Percentiles rank a stretch among this genome's conserved stretches.
These are phyloP conservation scores for Phoxinus dragarum DNA, from an alignment of 2,797 vertebrate genomes.

Conservation along the genomic window DNA sequence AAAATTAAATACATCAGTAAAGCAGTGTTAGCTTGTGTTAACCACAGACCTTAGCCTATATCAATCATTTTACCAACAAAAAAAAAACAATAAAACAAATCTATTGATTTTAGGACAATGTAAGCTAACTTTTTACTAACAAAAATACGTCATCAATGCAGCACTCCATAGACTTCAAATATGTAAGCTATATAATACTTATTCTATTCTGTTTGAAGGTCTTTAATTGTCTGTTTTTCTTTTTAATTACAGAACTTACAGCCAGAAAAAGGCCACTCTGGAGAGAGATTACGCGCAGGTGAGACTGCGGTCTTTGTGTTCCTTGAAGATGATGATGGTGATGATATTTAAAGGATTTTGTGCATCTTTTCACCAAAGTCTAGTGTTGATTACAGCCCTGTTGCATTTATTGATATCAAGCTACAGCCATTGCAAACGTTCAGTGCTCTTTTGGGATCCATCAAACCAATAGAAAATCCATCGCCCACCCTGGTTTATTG, in stretches of 20 bases:
- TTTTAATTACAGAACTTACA: conserved; percentile 86
- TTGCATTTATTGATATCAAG: background rate
- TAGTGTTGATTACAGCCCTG: background rate
- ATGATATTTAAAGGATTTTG: conserved; percentile 27
- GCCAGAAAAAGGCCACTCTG: conserved; percentile 95
- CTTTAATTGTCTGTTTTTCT: conserved; percentile 35
- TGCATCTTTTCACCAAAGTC: conserved; percentile 15
- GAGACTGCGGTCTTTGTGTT: conserved; percentile 58
- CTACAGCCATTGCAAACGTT: background rate
- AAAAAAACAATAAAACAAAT: background rate
- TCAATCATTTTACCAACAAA: background rate
- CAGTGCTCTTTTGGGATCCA: conserved; percentile 14
- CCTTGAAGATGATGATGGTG: conserved; percentile 12
- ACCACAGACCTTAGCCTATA: background rate
- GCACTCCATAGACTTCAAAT: background rate
- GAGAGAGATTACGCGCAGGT: conserved; percentile 97
- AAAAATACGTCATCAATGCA: background rate
- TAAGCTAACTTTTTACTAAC: background rate
- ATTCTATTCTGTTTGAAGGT: background rate
- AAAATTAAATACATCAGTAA: too few relatives aligned
- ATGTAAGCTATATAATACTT: background rate
- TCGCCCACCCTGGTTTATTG: background rate
- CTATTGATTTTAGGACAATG: background rate
- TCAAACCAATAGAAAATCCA: conserved; percentile 8
- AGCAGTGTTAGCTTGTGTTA: background rate